These are phyloP conservation scores for Acipenser transmontanus DNA, from an alignment of 2,797 vertebrate species.

Conservation along the genomic window DNA sequence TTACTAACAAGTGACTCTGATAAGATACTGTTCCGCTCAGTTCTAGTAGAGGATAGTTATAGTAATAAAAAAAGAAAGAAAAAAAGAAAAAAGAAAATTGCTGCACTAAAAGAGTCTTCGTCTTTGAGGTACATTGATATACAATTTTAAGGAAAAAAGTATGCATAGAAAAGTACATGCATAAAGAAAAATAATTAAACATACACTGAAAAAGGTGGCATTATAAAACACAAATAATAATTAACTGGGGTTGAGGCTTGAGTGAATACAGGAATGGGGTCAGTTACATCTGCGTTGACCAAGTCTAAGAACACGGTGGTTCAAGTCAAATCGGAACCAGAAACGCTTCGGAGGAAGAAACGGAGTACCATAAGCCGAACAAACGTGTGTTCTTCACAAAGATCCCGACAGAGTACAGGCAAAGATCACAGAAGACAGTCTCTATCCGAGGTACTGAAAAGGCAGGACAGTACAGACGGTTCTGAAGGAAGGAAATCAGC, in stretches of 20 bases:
- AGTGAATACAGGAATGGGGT: conserved; percentile 63
- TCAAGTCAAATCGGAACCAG: conserved; percentile 62
- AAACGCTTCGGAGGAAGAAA: conserved; percentile 33
- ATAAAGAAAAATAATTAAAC: neutral
- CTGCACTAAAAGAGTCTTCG: neutral
- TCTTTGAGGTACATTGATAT: neutral
- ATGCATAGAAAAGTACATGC: neutral
- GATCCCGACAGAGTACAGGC: conserved; percentile 37
- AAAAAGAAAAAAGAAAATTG: too few relatives aligned
- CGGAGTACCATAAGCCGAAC: conserved; percentile 30
- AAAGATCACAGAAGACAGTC: conserved; percentile 30
- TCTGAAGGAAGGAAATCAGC: too few relatives aligned
- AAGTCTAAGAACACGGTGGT: conserved; percentile 63
- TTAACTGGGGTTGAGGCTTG: neutral
- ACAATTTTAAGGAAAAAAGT: neutral
- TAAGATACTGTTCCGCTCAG: too few relatives aligned
- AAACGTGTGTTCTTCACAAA: conserved; percentile 31
- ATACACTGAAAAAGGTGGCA: neutral
- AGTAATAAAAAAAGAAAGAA: too few relatives aligned
- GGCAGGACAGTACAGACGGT: conserved; percentile 26
- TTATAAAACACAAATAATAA: neutral
- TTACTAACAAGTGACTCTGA: too few relatives aligned
- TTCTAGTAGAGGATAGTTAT: too few relatives aligned
- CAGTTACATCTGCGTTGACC: conserved; percentile 66
- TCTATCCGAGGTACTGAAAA: conserved; percentile 66